These are phyloP conservation scores for Lepisosteus osseus DNA, from an alignment of 2,113 vertebrate species.

Conservation along the genomic window DNA sequence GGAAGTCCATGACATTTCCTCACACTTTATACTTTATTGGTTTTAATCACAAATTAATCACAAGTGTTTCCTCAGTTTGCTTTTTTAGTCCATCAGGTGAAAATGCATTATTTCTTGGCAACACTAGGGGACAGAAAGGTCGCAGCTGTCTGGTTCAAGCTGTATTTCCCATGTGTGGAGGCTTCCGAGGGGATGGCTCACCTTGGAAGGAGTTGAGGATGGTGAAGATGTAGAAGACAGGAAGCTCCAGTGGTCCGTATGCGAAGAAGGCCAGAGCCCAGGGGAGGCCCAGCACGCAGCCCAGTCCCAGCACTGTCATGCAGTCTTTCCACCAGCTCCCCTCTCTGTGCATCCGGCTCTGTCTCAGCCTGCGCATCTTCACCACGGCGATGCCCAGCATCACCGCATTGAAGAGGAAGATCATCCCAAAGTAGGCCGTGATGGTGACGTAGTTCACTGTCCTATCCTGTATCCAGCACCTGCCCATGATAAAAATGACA, in stretches of 20 bases:
- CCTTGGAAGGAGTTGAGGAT: constrained; percentile 86
- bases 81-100: no score
- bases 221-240: constrained; percentile 79
- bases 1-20: no score
- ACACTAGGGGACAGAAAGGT: no score
- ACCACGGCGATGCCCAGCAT: constrained; percentile 76
- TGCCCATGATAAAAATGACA: constrained; percentile 18
- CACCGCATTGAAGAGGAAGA: constrained; percentile 74
- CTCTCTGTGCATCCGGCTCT: neutral
- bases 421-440: constrained; percentile 72
- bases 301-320: constrained; percentile 73
- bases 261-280: constrained; percentile 77
- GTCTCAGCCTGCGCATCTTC: constrained; percentile 61
- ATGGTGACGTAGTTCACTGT: constrained; percentile 66
- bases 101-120: no score
- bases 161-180: no score
- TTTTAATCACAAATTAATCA: no score
- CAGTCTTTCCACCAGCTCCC: constrained; percentile 55
- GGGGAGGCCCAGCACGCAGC: constrained; percentile 79
- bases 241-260: constrained; percentile 58
- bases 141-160: no score
- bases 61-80: no score
- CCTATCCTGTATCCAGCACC: constrained; percentile 65
- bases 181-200: constrained; percentile 43
- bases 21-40: no score